Evolutionary conservation across 2,797 vertebrate genomes (phyloP).

Genomic region (Intellagama lesueurii): DNA sequence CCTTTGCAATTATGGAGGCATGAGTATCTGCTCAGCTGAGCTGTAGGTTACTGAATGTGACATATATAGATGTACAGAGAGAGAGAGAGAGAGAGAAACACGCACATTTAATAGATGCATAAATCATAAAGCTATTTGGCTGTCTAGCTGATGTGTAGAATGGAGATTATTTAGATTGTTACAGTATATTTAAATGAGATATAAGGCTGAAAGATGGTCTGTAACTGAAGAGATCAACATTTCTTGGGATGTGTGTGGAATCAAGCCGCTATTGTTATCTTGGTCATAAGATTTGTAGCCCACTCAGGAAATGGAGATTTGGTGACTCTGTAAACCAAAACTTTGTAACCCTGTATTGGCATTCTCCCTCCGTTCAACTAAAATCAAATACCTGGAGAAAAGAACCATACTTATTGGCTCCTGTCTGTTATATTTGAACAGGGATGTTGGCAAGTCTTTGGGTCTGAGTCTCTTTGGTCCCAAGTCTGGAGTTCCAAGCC

Average conservation of each 20-base stretch:
- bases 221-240: too few relatives aligned
- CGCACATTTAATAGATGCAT: too few relatives aligned
- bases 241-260: neutral
- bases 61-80: neutral
- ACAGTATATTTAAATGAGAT: too few relatives aligned
- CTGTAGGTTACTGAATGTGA: neutral
- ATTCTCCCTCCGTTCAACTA: neutral
- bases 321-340: neutral
- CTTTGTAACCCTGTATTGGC: neutral
- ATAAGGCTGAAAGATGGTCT: too few relatives aligned
- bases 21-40: slow-evolving; percentile 26
- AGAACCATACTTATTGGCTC: neutral
- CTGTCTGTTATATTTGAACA: neutral
- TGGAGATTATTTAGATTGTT: too few relatives aligned
- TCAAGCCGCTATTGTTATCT: neutral
- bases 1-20: slow-evolving; percentile 59
- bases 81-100: too few relatives aligned
- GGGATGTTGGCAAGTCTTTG: too few relatives aligned
- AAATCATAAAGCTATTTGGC: neutral
- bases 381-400: neutral
- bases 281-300: neutral
- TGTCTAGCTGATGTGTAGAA: too few relatives aligned
- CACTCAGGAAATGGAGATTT: neutral
- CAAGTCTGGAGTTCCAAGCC: too few relatives aligned
- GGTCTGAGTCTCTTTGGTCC: too few relatives aligned